phyloP scores from a whole-genome alignment of 2,797 vertebrate species.

The Liasis olivaceus region DNA sequence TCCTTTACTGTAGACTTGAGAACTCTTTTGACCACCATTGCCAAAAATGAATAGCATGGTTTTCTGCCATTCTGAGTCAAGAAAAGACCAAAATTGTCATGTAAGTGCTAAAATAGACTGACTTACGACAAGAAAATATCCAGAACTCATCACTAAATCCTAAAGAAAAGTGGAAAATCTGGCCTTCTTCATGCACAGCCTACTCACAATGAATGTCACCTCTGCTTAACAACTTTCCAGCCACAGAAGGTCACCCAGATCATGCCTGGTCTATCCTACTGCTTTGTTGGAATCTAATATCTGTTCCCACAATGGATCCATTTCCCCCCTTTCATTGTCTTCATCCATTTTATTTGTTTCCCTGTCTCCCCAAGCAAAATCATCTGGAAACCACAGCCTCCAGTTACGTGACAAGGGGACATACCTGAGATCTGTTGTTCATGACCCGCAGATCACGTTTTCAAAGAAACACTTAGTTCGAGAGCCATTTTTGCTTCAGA shows the following conservation, averaged over 20 bases:
- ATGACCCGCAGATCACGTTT: constrained; percentile 58
- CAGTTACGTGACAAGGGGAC: constrained; percentile 44
- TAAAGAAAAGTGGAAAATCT: not conserved
- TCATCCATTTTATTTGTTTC: not conserved
- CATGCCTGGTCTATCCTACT: not conserved
- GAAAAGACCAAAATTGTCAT: not conserved
- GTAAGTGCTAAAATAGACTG: not conserved
- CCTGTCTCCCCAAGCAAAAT: not conserved
- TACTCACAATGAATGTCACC: not conserved
- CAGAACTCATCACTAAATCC: not conserved
- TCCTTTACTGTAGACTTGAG: no score
- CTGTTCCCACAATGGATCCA: not conserved
- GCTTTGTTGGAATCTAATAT: not conserved
- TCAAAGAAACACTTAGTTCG: constrained; percentile 49
- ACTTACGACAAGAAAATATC: not conserved
- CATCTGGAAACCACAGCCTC: constrained; percentile 36
- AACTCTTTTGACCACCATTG: not conserved
- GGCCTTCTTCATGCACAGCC: no score
- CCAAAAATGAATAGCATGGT: not conserved
- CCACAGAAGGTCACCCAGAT: not conserved
- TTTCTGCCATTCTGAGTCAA: not conserved
- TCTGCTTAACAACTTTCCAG: not conserved
- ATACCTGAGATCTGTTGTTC: constrained; percentile 43
- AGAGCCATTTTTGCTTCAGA: constrained; percentile 53
- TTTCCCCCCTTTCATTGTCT: not conserved